Evolutionary conservation across 2,888 invertebrate species (phyloP).

Genomic region (Dioctria linearis): DNA sequence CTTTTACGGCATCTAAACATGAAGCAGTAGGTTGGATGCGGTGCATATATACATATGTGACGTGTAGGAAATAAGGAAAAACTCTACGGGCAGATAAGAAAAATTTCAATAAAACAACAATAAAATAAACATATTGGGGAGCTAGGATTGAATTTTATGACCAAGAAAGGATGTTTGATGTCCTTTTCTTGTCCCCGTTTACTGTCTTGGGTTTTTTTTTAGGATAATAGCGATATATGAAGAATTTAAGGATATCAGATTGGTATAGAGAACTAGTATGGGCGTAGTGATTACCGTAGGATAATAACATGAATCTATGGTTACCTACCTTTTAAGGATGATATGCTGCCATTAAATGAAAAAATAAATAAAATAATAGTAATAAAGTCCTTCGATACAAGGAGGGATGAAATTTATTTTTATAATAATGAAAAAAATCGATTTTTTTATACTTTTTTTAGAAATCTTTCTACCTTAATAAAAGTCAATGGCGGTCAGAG

Average conservation of each 20-base stretch:
- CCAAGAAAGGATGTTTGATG: conserved; percentile 24
- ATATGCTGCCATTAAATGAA: background rate
- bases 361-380: background rate
- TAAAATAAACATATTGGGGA: conserved; percentile 53
- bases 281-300: conserved; percentile 16
- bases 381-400: background rate
- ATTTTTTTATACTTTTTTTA: background rate
- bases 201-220: background rate
- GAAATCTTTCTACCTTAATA: background rate
- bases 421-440: background rate
- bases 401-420: background rate
- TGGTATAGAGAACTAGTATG: background rate
- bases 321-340: background rate
- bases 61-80: background rate
- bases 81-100: background rate
- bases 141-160: conserved; percentile 51
- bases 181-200: conserved; percentile 2
- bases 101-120: conserved; percentile 49
- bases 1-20: conserved; percentile 43
- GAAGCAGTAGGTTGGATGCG: background rate
- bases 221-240: background rate
- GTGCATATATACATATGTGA: background rate
- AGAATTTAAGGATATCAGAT: background rate
- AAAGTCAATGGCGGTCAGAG: background rate
- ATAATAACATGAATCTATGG: conserved; percentile 17